Evolutionary conservation across 2,888 invertebrate genomes (phyloP), one percentile per base, ranked within the genome.

Genomic region (Sympetrum striolatum): DNA sequence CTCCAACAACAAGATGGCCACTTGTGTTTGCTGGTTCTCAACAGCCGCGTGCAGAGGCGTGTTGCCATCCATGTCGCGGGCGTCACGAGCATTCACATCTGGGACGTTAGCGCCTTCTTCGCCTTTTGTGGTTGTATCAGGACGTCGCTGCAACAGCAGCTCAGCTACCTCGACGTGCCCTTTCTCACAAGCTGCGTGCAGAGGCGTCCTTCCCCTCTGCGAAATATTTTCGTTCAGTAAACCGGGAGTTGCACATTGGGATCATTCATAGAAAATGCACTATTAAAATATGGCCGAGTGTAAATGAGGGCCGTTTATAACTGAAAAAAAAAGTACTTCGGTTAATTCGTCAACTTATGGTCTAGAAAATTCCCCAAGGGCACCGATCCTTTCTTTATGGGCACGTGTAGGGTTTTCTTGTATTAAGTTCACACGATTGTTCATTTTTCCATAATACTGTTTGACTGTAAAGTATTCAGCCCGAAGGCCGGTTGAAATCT

Each of bases 11-110:
- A 96, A 94, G 91, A 95, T 95, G n/a, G 96, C 97, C 31, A 97
- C 95, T 91, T 96, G 96, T 0, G 97, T 96, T 92, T 97, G 96
- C 92, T 97, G 96, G 92, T 96, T 96, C 92, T 96, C 96, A 0
- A 97, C 96, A 0, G 97, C 97, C 90, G 96, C 95, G 93, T 97
- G 97, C 48, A 98, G 95, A 0, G 97, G 96, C 8, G 97, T 96
- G 92, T 95, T 96, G 22, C 97, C 97, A 25, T 96, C 96, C 92
- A 95, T 95, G 93, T 97, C 97, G 91, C 95, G 95, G 53, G 96
- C 96, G 92, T 97, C 96, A 5, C 81, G 37, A 37, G 37, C 96
- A 0, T 97, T 97, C 90, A 97, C 95, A 93, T 97, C 97, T 44
- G 97, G 95, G 0, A 97, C 96, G 8, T 96, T 96, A 92, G 95